Conservation (phyloP, 1,140 invertebrate species). For the Zaprionus inermis region DNA sequence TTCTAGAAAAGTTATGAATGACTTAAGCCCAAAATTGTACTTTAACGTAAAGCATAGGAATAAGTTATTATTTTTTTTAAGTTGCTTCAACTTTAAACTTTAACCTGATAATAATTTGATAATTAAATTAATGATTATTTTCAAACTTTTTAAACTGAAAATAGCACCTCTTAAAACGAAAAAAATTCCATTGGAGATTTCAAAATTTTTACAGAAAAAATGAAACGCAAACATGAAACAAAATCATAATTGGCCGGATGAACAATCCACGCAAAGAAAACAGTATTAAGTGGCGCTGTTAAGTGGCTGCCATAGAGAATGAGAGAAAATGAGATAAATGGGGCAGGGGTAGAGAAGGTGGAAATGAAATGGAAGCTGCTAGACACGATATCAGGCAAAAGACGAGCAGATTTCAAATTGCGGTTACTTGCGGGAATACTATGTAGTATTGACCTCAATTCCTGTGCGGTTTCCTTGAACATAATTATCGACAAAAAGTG, state of each 20-base stretch:
- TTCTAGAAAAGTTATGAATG: neutral
- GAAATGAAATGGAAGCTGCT: constrained; percentile 43
- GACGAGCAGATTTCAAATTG: neutral
- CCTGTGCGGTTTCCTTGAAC: constrained; percentile 61
- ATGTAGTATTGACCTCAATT: constrained; percentile 63
- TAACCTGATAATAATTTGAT: no score
- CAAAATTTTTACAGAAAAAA: constrained; percentile 8
- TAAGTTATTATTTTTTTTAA: neutral
- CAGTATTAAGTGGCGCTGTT: neutral
- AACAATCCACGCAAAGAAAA: neutral
- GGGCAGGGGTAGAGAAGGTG: neutral
- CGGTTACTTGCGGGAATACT: constrained; percentile 12
- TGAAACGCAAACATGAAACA: constrained; percentile 41
- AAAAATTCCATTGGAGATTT: neutral
- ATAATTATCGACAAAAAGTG: constrained; percentile 63
- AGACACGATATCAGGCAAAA: neutral
- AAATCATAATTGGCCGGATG: constrained; percentile 42
- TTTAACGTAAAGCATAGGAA: no score
- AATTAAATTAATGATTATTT: neutral
- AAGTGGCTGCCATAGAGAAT: neutral
- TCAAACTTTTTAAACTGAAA: neutral
- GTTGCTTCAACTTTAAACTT: no score
- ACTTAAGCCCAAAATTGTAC: no score
- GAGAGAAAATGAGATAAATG: neutral
- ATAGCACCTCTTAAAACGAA: neutral